A percentile compares a stretch with the other conserved stretches of the same genome.
phyloP scores from a whole-genome alignment of 2,888 invertebrate genomes.

The Ashinkailepas kermadecensis region DNA sequence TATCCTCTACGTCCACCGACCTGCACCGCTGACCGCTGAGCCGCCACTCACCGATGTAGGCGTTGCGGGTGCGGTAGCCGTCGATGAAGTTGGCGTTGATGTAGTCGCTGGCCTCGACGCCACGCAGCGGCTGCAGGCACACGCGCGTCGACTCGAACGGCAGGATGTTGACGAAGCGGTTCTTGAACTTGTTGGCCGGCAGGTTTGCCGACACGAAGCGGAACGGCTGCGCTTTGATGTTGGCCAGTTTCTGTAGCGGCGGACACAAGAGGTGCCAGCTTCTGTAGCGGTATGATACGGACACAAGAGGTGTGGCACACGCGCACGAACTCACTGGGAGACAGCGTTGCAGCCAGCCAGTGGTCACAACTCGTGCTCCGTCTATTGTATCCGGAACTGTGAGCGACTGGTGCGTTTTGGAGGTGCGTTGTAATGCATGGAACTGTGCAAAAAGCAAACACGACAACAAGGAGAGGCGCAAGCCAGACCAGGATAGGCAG shows the following conservation, averaged over 20 bases:
- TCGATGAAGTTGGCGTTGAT: conserved; percentile 98
- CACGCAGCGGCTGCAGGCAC: conserved; percentile 77
- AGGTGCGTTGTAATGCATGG: too few species aligned
- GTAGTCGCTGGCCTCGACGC: conserved; percentile 71
- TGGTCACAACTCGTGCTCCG: too few species aligned
- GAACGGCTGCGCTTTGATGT: conserved; percentile 86
- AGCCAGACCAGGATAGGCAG: too few species aligned
- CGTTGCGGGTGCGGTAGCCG: conserved; percentile 78
- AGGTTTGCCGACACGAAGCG: conserved; percentile 92
- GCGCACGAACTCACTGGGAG: too few species aligned
- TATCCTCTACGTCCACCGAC: too few species aligned
- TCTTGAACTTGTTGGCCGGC: conserved; percentile 96
- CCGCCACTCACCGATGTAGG: conserved; percentile 63
- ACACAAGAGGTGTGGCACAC: too few species aligned
- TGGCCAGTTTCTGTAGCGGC: conserved; percentile 65
- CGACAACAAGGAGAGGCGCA: too few species aligned
- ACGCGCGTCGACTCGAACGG: conserved; percentile 94
- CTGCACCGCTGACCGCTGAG: neutral
- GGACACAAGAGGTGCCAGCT: conserved; percentile 29
- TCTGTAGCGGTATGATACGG: too few species aligned
- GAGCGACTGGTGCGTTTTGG: too few species aligned
- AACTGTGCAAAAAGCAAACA: too few species aligned
- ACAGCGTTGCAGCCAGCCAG: too few species aligned
- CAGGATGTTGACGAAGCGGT: conserved; percentile 93
- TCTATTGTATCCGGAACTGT: too few species aligned